Conservation (phyloP, 92 coral and sea anemone species). For the Actinernus sp. region DNA sequence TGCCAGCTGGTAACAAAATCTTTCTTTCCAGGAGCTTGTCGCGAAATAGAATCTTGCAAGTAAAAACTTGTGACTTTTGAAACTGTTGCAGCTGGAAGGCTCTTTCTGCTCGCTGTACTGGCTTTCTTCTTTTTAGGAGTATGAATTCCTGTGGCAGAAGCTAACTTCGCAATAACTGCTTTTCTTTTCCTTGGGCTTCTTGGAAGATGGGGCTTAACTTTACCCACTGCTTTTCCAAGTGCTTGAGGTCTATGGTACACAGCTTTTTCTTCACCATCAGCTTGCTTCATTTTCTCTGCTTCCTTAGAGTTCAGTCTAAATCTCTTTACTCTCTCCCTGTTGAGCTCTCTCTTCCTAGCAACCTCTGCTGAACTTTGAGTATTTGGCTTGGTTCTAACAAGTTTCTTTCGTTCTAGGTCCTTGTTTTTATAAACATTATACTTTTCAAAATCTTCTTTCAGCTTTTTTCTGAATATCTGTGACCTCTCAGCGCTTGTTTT, state of each 20-base stretch:
- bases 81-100: conserved; percentile 25
- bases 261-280: background rate
- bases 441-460: conserved; percentile 12
- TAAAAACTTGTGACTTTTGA: conserved; percentile 31
- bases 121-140: conserved; percentile 11
- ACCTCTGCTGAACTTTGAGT: too few relatives aligned
- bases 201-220: conserved; percentile 16
- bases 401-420: conserved; percentile 6
- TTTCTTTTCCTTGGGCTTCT: conserved; percentile 40
- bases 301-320: too few relatives aligned
- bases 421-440: conserved; percentile 7
- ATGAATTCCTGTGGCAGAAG: conserved; percentile 32
- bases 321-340: conserved; percentile 1
- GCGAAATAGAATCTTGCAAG: conserved; percentile 31
- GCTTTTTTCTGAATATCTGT: conserved; percentile 6
- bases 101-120: conserved; percentile 9
- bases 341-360: background rate
- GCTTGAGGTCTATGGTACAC: conserved; percentile 25
- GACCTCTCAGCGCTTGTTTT: conserved; percentile 14
- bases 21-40: conserved; percentile 54
- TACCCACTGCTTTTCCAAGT: conserved; percentile 44
- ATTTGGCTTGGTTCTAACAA: conserved; percentile 4
- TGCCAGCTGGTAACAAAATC: conserved; percentile 52
- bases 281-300: background rate
- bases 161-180: conserved; percentile 37